Evolutionary conservation across 2,888 invertebrate genomes (phyloP).

Genomic region (Ormyrus nitidulus): DNA sequence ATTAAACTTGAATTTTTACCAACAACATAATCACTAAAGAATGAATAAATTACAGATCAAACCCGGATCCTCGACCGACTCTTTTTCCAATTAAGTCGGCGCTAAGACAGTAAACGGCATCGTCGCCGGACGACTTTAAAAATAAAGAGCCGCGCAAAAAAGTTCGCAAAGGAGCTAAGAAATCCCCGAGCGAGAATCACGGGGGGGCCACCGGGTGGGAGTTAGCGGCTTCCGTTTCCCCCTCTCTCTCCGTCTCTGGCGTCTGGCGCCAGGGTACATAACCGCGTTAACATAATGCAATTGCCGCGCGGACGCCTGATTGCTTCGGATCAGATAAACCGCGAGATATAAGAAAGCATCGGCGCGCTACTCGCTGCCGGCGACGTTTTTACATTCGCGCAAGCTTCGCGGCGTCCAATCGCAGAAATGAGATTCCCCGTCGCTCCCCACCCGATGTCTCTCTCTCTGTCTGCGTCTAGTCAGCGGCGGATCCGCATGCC

Average conservation of each 20-base stretch:
- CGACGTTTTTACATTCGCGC: constrained; percentile 36
- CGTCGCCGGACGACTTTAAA: constrained; percentile 7
- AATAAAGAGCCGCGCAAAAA: neutral
- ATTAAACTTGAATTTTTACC: too few species aligned
- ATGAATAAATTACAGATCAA: neutral
- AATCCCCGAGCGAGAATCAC: neutral
- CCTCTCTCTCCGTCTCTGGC: neutral
- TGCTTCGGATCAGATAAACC: constrained; percentile 61
- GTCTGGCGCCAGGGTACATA: constrained; percentile 54
- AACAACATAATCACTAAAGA: too few species aligned
- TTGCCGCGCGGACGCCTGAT: constrained; percentile 60
- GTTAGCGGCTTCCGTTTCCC: constrained; percentile 13
- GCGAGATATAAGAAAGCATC: constrained; percentile 53
- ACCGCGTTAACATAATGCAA: constrained; percentile 63
- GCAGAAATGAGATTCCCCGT: constrained; percentile 19
- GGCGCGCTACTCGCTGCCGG: constrained; percentile 25
- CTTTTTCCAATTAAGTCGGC: constrained; percentile 42
- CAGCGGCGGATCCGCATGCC: too few species aligned
- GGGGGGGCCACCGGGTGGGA: neutral
- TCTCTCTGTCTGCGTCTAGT: too few species aligned
- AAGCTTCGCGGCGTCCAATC: constrained; percentile 10
- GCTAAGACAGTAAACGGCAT: constrained; percentile 55
- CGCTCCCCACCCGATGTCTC: neutral
- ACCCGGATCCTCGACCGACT: constrained; percentile 17
- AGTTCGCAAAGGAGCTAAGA: neutral